phyloP scores from a whole-genome alignment of 2,113 vertebrate genomes.

The Dermatemys mawii region DNA sequence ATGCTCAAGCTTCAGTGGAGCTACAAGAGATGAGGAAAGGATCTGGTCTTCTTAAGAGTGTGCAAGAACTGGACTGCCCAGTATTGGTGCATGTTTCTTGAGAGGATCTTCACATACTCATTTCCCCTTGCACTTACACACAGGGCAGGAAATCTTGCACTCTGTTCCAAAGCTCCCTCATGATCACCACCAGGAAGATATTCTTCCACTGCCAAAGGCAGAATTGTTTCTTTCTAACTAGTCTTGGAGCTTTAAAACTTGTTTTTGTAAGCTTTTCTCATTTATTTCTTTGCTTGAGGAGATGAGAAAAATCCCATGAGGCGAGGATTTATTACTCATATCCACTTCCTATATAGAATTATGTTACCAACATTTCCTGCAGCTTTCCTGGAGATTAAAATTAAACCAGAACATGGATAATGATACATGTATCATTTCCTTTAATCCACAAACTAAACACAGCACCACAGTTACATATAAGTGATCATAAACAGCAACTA shows the following conservation, averaged over 20 bases:
- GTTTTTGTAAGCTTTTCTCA: neutral
- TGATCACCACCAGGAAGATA: rapidly evolving
- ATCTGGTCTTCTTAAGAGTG: neutral
- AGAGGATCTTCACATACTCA: neutral
- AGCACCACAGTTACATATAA: neutral
- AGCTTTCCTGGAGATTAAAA: slow-evolving; percentile 43
- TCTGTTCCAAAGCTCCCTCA: neutral
- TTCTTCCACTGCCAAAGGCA: neutral
- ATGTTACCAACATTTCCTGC: slow-evolving; percentile 6
- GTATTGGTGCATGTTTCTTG: neutral
- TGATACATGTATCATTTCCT: neutral
- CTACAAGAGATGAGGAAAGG: neutral
- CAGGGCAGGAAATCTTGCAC: neutral
- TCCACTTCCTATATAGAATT: slow-evolving; percentile 39
- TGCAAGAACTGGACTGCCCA: neutral
- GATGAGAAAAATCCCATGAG: slow-evolving; percentile 31
- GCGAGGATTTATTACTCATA: neutral
- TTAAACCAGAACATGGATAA: slow-evolving; percentile 35
- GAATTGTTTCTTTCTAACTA: neutral
- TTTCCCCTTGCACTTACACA: neutral
- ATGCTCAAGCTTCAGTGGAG: neutral
- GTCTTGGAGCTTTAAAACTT: neutral
- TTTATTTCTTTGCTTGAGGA: slow-evolving; percentile 56
- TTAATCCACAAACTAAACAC: neutral
- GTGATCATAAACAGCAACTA: neutral